Evolutionary conservation across 2,888 invertebrate genomes (phyloP).

Genomic region (Celastrina argiolus): DNA sequence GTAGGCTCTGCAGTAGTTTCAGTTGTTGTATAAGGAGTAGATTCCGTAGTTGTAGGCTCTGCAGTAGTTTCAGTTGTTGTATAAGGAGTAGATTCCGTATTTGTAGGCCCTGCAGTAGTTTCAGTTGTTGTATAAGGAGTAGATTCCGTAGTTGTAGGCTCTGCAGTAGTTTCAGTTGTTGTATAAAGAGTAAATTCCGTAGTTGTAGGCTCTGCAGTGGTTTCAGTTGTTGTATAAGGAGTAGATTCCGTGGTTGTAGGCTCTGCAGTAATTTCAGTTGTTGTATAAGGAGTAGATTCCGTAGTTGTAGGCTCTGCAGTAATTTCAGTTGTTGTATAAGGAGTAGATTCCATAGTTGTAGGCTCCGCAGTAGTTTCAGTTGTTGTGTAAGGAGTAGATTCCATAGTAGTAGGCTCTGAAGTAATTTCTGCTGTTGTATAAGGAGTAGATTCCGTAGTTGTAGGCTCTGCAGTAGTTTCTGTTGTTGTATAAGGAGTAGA

Average conservation of each 20-base stretch:
- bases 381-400: not conserved
- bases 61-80: slow-evolving; percentile 20
- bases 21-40: not conserved
- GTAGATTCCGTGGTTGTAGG: slow-evolving; percentile 7
- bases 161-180: slow-evolving; percentile 11
- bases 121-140: not conserved
- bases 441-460: not conserved
- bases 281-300: not conserved
- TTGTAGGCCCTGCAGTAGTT: slow-evolving; percentile 15
- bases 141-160: slow-evolving; percentile 3
- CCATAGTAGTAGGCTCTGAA: slow-evolving; percentile 4
- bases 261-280: slow-evolving; percentile 2
- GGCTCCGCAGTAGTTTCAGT: slow-evolving; percentile 9
- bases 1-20: not conserved
- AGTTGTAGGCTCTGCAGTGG: slow-evolving; percentile 12
- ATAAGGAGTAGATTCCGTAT: not conserved
- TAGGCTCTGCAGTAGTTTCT: slow-evolving; percentile 11
- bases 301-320: slow-evolving; percentile 19
- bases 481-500: slow-evolving; percentile 20
- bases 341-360: slow-evolving; percentile 14
- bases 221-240: slow-evolving; percentile 22
- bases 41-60: slow-evolving; percentile 17
- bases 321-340: not conserved
- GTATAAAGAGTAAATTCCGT: not conserved
- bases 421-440: slow-evolving; percentile 1